phyloP scores from a whole-genome alignment of 2,113 vertebrate species.

The Elgaria multicarinata region DNA sequence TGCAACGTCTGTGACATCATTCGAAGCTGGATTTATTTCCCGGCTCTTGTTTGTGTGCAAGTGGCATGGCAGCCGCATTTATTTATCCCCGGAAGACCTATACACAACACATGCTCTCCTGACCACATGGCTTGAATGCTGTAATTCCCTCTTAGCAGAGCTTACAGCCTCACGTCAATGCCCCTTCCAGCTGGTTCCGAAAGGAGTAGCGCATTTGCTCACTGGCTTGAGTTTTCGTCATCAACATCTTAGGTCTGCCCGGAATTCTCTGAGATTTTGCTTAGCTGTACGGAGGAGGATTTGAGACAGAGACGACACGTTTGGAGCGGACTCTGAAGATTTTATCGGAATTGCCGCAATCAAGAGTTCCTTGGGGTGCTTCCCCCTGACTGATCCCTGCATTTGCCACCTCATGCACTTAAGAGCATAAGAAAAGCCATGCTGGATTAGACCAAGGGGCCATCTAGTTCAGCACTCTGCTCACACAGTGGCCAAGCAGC shows the following conservation, averaged over 20 bases:
- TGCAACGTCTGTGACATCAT: accelerated
- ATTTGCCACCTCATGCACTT: background rate
- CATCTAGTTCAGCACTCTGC: too few species aligned
- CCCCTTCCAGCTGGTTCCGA: background rate
- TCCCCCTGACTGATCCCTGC: background rate
- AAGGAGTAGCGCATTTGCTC: background rate
- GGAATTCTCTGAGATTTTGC: background rate
- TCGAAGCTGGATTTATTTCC: slow-evolving; percentile 31
- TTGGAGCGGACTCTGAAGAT: background rate
- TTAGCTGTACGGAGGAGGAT: background rate
- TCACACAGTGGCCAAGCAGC: too few species aligned
- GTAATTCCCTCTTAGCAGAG: background rate
- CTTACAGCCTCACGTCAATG: accelerated
- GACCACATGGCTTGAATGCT: background rate
- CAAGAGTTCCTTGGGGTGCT: too few species aligned
- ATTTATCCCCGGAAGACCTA: background rate
- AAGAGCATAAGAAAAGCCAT: too few species aligned
- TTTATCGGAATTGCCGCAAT: background rate
- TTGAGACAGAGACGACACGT: background rate
- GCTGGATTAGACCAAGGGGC: too few species aligned
- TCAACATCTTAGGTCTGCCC: background rate
- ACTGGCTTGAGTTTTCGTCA: background rate
- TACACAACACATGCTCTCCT: accelerated
- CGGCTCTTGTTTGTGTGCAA: background rate
- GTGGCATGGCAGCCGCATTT: accelerated